phyloP scores from a whole-genome alignment of 2,888 invertebrate species.

The Ornithoptera alexandrae region DNA sequence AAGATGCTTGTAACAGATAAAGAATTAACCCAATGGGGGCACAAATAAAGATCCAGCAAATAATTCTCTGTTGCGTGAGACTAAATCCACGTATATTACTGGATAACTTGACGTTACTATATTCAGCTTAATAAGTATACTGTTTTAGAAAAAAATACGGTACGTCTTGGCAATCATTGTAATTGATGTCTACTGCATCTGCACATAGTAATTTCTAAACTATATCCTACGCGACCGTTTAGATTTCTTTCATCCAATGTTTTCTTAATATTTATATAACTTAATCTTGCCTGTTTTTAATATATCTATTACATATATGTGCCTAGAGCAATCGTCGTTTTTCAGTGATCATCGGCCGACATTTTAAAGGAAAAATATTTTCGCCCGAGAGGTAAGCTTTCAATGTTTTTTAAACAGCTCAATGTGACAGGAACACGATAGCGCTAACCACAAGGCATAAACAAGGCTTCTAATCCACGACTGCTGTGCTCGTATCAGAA shows the following conservation, averaged over 20 bases:
- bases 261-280: too few species aligned
- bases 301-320: too few species aligned
- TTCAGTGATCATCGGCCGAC: too few species aligned
- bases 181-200: too few species aligned
- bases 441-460: background rate
- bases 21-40: background rate
- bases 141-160: too few species aligned
- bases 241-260: too few species aligned
- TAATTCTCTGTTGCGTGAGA: background rate
- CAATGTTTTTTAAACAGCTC: slow-evolving; percentile 1
- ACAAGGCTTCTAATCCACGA: slow-evolving; percentile 2
- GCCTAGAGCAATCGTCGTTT: too few species aligned
- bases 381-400: background rate
- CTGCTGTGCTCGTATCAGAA: background rate
- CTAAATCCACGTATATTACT: background rate
- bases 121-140: too few species aligned
- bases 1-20: background rate
- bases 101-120: background rate
- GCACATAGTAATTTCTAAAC: too few species aligned
- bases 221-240: too few species aligned
- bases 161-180: too few species aligned
- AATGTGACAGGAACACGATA: background rate
- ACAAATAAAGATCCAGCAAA: background rate
- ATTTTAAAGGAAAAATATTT: background rate
- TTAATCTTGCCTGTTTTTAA: too few species aligned